Percentiles rank a stretch among this genome's conserved stretches.
Evolutionary conservation across 2,888 invertebrate species (phyloP).

Genomic region (Penaeus monodon): DNA sequence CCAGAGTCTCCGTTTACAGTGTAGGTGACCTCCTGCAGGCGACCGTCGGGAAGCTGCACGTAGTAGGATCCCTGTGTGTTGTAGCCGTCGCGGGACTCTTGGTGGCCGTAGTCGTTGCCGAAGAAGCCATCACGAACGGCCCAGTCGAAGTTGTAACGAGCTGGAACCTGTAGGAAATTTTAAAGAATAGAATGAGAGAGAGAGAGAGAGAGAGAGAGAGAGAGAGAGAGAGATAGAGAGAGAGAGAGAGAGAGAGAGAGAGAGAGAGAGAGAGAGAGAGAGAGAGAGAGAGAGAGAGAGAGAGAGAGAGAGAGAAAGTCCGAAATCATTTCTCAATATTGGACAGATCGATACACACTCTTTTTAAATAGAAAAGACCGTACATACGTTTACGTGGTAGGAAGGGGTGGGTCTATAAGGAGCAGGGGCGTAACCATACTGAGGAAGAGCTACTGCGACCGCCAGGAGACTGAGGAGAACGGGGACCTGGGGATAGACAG

Average conservation of each 20-base stretch:
- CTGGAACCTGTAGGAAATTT: background rate
- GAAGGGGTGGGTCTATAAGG: background rate
- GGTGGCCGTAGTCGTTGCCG: slow-evolving; percentile 27
- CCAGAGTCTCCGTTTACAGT: background rate
- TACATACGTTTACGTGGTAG: background rate
- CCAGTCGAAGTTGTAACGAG: slow-evolving; percentile 24
- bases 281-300: too few species aligned
- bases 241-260: too few species aligned
- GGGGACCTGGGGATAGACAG: background rate
- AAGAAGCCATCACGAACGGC: background rate
- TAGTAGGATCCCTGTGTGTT: slow-evolving; percentile 20
- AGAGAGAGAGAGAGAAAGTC: too few species aligned
- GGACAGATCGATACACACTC: too few species aligned
- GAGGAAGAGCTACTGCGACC: background rate
- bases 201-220: too few species aligned
- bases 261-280: too few species aligned
- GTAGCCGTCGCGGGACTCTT: slow-evolving; percentile 24
- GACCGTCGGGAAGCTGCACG: slow-evolving; percentile 12
- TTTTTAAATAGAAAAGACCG: too few species aligned
- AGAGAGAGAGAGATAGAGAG: too few species aligned
- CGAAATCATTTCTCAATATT: background rate
- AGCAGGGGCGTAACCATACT: background rate
- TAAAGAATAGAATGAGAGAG: too few species aligned
- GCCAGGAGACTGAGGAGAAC: background rate
- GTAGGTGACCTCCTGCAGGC: slow-evolving; percentile 10